These are phyloP conservation scores for Leptodactylus fuscus DNA, from an alignment of 2,113 vertebrate species.

Conservation along the genomic window DNA sequence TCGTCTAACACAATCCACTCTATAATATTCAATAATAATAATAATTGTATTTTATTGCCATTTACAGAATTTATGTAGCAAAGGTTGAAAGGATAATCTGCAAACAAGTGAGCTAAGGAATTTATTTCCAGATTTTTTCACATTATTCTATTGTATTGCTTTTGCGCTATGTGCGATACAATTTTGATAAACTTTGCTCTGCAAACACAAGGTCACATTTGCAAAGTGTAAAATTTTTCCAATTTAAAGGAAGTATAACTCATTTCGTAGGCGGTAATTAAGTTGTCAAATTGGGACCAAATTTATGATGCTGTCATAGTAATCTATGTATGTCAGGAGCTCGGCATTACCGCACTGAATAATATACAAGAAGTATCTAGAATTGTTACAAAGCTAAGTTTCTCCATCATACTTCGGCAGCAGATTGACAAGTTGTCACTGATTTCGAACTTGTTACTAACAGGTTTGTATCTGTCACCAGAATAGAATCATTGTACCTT, in stretches of 20 bases:
- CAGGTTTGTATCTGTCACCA: background rate
- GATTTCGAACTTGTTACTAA: background rate
- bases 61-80: slow-evolving; percentile 1
- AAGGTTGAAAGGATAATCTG: background rate
- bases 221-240: background rate
- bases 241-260: background rate
- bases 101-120: background rate
- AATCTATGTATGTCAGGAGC: background rate
- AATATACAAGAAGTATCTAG: background rate
- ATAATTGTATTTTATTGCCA: slow-evolving; percentile 1
- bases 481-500: background rate
- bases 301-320: background rate
- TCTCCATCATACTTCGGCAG: background rate
- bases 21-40: background rate
- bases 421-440: background rate
- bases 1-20: background rate
- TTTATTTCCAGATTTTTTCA: background rate
- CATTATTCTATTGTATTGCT: background rate
- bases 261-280: background rate
- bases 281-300: background rate
- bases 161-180: background rate
- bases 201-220: background rate
- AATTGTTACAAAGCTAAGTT: background rate
- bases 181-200: background rate
- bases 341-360: background rate